Base-by-base conservation (phyloP, 2,797 vertebrate species). In the Pseudomugil gertrudae region DNA sequence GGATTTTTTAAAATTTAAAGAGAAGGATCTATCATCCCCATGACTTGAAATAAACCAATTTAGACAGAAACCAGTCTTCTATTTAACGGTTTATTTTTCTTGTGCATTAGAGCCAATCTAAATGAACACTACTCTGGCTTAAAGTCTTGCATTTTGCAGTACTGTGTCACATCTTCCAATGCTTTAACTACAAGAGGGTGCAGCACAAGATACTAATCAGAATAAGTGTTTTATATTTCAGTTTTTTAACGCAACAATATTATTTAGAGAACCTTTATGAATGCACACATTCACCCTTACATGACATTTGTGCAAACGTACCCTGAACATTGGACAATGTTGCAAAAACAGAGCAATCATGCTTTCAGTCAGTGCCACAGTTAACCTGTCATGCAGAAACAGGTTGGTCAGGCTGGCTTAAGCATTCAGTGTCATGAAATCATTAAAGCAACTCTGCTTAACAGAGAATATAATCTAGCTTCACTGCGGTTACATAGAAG, bases 391-490 rank as follows among this genome's bases (percentile, higher is more conserved):
- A 33, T 26, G 15, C 47, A 59, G 23, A 67, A 66, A 27, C 23
- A 48, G 27, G 14, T 63, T 58, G 33, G 10, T 30, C 45, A 26
- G 9, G 26, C 30, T 40, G 40, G 57, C 60, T 65, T 57, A 60
- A 32, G 21, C 26, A 23, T 50, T 48, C n/a, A 33, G 63, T 50
- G 30, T 53, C 43, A 30, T 66, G 47, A 26, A 69, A 15, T 23
- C 27, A 21, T 56, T 19, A 45, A 30, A 51, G 32, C 27, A 21
- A 40, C 58, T 43, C 17, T 52, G 61, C n/a, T n/a, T 29, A 63
- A 66, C 58, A 74, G 53, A 70, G 48, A 69, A 53, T 27, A 51
- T 32, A 55, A 76, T 27, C 59, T 61, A 10, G 13, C 35, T 62
- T 68, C 65, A 40, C 53, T 21, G 19, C 33, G 65, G 51, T 29